Base-by-base conservation (phyloP, 1,140 invertebrate species). In the Camponotus pennsylvanicus region DNA sequence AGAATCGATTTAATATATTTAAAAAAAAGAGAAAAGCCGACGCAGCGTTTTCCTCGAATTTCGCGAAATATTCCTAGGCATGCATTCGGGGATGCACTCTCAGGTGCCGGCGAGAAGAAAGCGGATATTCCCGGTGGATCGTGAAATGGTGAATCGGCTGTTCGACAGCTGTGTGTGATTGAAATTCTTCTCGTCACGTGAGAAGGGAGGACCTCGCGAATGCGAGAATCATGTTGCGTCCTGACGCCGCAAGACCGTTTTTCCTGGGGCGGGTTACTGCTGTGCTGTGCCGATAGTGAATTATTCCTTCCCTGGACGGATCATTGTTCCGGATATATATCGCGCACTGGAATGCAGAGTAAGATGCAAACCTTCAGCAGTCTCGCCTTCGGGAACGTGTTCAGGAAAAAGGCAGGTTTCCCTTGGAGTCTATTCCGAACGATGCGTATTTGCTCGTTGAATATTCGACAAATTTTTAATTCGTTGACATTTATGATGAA, bases 371-470 rank as follows among this genome's bases (percentile, higher is more conserved):
- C 91, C 27, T 93, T 93, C 84, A 93, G 90, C 86, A 90, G 91
- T 42, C 91, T 94, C 57, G 93, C 91, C 78, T 93, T 93, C 83
- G 92, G 91, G 55, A 94, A 91, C 86, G 93, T 93, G 67, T 94
- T 93, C 88, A 93, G 88, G 86, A 93, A 92, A 89, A 94, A 94
- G 93, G 93, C 93, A 93, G 87, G 93, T 93, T 89, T 88, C 52
- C 15, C 42, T 32, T 49, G 8, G 63, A 59, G 15, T 42, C 15
- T 63, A 3, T 73, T 64, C 52, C 27, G 59, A 45, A 76, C 80
- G 71, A 76, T 77, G 34, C 66, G 27, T 27, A 15, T 40, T 45
- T 21, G n/a, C 32, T 52, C 15, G 52, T 42, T 37, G 11, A 21
- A 40, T 21, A 64, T 77, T 71, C n/a, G 21, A 42, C 18, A 21